A percentile compares a stretch with the other conserved stretches of the same genome.
Conservation (phyloP, 2,113 vertebrate genomes). For the Paracanthobrama guichenoti region DNA sequence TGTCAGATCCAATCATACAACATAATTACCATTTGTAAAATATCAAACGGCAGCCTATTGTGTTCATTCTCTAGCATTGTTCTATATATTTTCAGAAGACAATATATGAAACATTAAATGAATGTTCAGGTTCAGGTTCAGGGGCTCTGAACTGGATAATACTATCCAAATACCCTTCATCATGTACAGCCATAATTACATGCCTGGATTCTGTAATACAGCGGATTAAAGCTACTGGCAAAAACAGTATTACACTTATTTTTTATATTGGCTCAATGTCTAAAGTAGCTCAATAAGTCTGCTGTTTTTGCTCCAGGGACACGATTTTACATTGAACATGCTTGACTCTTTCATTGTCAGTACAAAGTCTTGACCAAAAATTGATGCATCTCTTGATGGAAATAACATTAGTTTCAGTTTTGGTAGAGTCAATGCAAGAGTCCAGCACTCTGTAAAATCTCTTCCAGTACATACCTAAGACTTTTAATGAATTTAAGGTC, state of each 20-base stretch:
- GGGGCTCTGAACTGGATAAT: constrained; percentile 8
- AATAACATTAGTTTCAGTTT: too few species aligned
- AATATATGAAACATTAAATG: not conserved
- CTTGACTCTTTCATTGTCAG: too few species aligned
- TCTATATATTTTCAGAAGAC: not conserved
- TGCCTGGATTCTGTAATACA: not conserved
- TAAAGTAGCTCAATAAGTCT: not conserved
- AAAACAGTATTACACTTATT: not conserved
- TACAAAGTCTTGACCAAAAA: too few species aligned
- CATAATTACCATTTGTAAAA: constrained; percentile 16
- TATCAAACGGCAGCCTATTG: not conserved
- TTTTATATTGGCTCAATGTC: not conserved
- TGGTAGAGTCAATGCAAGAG: too few species aligned
- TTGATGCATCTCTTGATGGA: too few species aligned
- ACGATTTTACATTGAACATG: not conserved
- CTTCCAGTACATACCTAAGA: too few species aligned
- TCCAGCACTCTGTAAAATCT: too few species aligned
- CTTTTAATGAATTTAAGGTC: too few species aligned
- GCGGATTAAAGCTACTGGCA: not conserved
- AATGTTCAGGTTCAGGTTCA: not conserved
- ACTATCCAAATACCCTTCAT: not conserved
- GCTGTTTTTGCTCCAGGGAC: not conserved
- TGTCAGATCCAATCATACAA: not conserved
- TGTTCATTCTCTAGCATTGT: not conserved
- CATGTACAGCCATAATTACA: not conserved